Conservation (phyloP, 2,113 vertebrate genomes). For the Aleadryas rufinucha region DNA sequence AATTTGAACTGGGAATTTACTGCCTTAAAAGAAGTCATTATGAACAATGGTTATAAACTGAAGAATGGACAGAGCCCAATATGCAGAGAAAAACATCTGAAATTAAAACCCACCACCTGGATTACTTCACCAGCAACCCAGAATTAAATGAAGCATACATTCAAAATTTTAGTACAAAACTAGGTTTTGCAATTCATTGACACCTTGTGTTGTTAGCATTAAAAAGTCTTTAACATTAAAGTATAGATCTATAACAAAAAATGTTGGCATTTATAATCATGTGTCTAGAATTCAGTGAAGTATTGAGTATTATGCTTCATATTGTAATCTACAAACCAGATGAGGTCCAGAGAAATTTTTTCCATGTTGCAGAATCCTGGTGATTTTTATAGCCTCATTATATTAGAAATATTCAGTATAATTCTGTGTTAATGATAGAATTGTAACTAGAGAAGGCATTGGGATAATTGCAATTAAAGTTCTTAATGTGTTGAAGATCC, state of each 20-base stretch:
- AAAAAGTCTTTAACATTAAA: background rate
- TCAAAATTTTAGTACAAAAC: background rate
- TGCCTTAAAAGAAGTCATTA: background rate
- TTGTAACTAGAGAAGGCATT: background rate
- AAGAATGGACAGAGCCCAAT: background rate
- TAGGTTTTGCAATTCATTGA: background rate
- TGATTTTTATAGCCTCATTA: background rate
- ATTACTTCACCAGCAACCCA: background rate
- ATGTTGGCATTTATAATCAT: background rate
- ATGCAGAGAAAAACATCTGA: background rate
- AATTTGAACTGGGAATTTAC: background rate
- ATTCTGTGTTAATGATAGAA: background rate
- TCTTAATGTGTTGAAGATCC: background rate
- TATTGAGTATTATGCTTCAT: background rate
- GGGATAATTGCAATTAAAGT: background rate
- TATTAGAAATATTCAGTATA: background rate
- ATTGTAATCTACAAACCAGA: background rate
- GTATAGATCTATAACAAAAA: background rate
- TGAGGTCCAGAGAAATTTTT: background rate
- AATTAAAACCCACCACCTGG: background rate
- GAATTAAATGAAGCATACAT: background rate
- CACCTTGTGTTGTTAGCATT: background rate
- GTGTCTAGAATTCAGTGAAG: background rate
- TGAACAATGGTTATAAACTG: background rate
- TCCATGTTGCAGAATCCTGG: background rate